Base-by-base conservation (phyloP, 2,888 invertebrate genomes). In the Sipunculus nudus region DNA sequence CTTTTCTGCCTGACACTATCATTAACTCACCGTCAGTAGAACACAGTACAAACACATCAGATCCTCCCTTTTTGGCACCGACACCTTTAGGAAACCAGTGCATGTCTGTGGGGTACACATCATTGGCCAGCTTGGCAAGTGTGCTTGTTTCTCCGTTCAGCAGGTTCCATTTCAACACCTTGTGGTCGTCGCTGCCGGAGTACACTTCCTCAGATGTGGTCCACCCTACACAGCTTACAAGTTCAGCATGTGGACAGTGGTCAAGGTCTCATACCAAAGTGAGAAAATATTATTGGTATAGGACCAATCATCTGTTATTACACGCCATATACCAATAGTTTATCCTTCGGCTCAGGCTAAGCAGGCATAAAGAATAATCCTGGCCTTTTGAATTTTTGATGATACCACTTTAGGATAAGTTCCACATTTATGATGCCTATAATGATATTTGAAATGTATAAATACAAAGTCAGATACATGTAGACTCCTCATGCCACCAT, bases 171-270 rank as follows among this genome's bases (percentile, higher is more conserved):
- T 91, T 91, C 53, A 92, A 85, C 48, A 96, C 87, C 59, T 16
- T 40, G 49, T 23, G 31, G 81, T 98, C 96, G 81, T 97, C 97
- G n/a, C 95, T 95, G 31, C 92, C 91, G 26, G 95, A 94, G 85
- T 91, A 93, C 48, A 96, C 90, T 84, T 97, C 96, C 83, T 97
- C 96, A 29, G 93, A 90, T 72, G 91, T 92, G 81, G 91, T 92
- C 97, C 97, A 98, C 70, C 92, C 92, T 16, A 95, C 91, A 82
- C 95, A 94, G 62, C 92, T 91, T 13, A 94, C 91, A n/a, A 92
- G 88, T 73, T 91, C 91, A 63, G 86, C 86, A 75, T 84, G 84
- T 76, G 71, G 3, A 28, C 29, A 32, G 26, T 32, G 26, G 39
- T 53, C 19, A 53, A 50, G 29, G 39, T 21, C 32, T 6, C 23